A percentile compares a stretch with the other conserved stretches of the same genome.
Evolutionary conservation across 2,797 vertebrate species (phyloP).

Genomic region (Brachyrhaphis roseni): DNA sequence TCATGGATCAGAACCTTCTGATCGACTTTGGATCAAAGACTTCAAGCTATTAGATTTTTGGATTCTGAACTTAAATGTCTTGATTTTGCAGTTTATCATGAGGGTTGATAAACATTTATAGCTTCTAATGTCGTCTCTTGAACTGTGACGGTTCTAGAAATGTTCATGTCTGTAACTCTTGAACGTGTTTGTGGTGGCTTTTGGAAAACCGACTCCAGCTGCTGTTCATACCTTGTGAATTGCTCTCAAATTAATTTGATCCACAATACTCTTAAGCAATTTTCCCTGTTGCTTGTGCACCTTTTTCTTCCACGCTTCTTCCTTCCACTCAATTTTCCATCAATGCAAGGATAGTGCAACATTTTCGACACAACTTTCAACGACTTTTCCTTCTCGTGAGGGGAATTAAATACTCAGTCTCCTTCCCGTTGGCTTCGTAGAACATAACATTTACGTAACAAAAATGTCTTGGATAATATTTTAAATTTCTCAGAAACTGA

Average conservation of each 20-base stretch:
- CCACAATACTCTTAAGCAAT: neutral
- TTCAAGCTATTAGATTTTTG: neutral
- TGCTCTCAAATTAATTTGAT: neutral
- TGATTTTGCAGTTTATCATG: neutral
- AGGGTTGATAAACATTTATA: too few relatives aligned
- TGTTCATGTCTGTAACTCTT: neutral
- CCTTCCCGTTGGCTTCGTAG: neutral
- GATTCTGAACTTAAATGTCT: neutral
- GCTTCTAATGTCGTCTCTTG: neutral
- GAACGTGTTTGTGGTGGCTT: neutral
- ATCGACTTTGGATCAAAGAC: neutral
- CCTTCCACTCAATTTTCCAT: neutral
- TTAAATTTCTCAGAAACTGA: neutral
- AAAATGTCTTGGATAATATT: neutral
- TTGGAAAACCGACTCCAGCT: neutral
- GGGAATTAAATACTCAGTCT: neutral
- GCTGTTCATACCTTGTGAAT: neutral
- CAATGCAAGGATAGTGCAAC: neutral
- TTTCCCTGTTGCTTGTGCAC: neutral
- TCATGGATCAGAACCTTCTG: neutral
- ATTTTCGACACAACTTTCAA: neutral
- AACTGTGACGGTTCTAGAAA: neutral
- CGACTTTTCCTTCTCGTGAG: neutral
- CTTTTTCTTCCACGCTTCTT: neutral
- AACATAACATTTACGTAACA: neutral